Conservation (phyloP, 1,140 invertebrate genomes). For the Aphaenogaster floridana region DNA sequence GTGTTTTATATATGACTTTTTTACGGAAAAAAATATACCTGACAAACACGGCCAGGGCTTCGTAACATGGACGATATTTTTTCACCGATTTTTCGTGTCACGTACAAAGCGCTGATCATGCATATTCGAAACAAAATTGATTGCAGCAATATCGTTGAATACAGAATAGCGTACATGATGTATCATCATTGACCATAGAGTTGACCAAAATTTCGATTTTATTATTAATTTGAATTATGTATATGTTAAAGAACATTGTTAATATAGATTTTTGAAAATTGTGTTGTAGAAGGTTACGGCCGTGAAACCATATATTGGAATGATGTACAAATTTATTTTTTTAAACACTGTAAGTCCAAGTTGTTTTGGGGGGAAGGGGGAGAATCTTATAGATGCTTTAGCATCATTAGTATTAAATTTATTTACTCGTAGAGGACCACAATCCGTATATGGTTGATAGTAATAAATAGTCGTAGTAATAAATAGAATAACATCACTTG, state of each 20-base stretch:
- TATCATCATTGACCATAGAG: neutral
- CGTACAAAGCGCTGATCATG: conserved; percentile 50
- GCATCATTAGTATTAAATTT: no score
- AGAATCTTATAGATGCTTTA: no score
- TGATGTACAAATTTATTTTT: neutral
- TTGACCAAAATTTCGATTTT: neutral
- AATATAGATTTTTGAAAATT: neutral
- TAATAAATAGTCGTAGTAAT: no score
- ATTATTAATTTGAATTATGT: neutral
- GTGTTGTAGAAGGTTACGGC: neutral
- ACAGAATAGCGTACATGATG: neutral
- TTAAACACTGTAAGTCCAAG: neutral
- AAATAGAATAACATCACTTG: no score
- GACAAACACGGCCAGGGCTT: neutral
- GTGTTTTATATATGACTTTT: conserved; percentile 21
- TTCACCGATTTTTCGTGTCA: conserved; percentile 52
- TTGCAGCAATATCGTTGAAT: conserved; percentile 45
- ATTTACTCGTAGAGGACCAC: no score
- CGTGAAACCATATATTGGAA: neutral
- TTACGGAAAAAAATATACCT: conserved; percentile 47
- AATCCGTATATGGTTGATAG: no score
- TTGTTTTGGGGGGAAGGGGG: neutral
- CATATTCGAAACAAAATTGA: conserved; percentile 53
- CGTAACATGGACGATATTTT: conserved; percentile 31
- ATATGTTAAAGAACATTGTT: neutral